Base-by-base conservation (phyloP, 2,797 vertebrate species). In the Chromis chromis region DNA sequence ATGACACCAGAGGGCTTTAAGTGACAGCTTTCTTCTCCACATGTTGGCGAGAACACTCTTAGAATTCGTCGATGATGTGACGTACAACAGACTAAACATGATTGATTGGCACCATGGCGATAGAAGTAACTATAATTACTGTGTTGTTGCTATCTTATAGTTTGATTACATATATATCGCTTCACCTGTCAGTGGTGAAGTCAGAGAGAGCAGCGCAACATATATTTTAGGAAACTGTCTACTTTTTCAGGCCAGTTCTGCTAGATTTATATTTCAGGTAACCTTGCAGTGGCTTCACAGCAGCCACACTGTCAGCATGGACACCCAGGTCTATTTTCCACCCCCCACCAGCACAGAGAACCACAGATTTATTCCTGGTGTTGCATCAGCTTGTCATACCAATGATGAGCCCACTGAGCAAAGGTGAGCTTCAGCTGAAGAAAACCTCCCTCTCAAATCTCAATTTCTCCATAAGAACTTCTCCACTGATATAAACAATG, bases 291-390 rank as follows among this genome's bases (percentile, higher is more conserved):
- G 19, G n/a, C 9, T 49, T n/a, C 19, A 8, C n/a, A 12, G 46
- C 46, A 54, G 25, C 24, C 59, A 21, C n/a, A 11, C n/a, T 76
- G 65, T 60, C 72, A 65, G 59, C 42, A 24, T 52, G 54, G 40
- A 55, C 76, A 60, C 19, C 4, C 39, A n/a, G 8, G 46, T 49
- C 17, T 49, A 21, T 22, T 68, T 67, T 21, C 65, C 75, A 62
- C 56, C 57, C 61, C 56, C 57, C 61, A 79, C 71, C 69, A 25
- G 4, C 61, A n/a, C 59, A 53, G 42, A 56, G 46, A 63, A 33
- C 36, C 42, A 42, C 25, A 64, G 28, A 78, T 72, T 78, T 66
- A 60, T 72, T 58, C 48, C 65, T 64, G 28, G 58, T 49, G 68
- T 40, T 21, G 21, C 60, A 33, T 55, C 61, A 56, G 58, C 27